A percentile compares a stretch with the other conserved stretches of the same genome.
Conservation (phyloP, 2,888 invertebrate species). For the Brenthis ino region DNA sequence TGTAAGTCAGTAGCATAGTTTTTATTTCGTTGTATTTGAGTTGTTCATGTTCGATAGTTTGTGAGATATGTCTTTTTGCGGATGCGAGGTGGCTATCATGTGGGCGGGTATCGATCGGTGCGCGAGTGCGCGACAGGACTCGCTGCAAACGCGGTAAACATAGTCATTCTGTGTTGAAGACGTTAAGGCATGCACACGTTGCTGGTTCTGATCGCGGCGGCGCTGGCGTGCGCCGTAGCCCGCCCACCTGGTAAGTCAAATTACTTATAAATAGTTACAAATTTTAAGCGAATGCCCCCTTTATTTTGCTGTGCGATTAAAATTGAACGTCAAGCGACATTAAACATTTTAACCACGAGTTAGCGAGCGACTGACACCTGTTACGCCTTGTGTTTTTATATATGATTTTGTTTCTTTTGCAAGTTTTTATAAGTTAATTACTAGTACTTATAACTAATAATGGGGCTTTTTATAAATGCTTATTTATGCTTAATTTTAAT, state of each 20-base stretch:
- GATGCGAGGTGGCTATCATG: conserved; percentile 54
- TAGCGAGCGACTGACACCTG: conserved; percentile 32
- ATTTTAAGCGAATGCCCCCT: conserved; percentile 19
- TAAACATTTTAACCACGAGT: conserved; percentile 6
- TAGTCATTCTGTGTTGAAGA: conserved; percentile 44
- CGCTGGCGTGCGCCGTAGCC: conserved; percentile 57
- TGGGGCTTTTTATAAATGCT: not conserved
- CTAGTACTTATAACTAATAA: not conserved
- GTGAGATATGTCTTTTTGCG: conserved; percentile 27
- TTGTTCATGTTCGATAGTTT: conserved; percentile 1
- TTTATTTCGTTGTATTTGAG: conserved; percentile 23
- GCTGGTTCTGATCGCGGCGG: conserved; percentile 50
- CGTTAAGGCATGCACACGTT: conserved; percentile 58
- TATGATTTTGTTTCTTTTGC: conserved; percentile 20
- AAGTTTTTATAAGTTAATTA: not conserved
- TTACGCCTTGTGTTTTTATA: conserved; percentile 29
- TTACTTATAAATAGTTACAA: conserved; percentile 15
- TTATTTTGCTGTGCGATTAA: conserved; percentile 26
- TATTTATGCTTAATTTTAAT: no score
- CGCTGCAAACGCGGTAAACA: conserved; percentile 55
- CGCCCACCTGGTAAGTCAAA: conserved; percentile 59
- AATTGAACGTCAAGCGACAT: conserved; percentile 4
- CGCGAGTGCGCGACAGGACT: conserved; percentile 60
- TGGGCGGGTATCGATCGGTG: conserved; percentile 79
- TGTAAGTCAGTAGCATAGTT: conserved; percentile 13